phyloP scores from a whole-genome alignment of 2,113 vertebrate genomes.

The Leptocoma aspasia region DNA sequence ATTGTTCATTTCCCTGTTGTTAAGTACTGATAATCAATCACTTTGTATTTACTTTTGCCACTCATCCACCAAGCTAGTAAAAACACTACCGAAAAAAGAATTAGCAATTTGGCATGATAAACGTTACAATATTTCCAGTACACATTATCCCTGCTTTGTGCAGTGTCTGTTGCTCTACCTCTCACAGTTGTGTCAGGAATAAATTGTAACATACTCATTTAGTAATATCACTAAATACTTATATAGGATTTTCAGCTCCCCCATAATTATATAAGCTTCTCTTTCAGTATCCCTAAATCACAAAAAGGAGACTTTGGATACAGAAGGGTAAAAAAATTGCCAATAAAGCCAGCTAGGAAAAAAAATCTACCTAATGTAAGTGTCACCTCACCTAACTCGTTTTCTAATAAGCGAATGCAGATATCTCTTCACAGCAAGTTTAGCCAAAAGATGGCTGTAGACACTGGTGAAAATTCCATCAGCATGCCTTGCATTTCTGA shows the following conservation, averaged over 20 bases:
- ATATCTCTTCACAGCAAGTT: conserved; percentile 88
- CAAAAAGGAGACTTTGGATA: neutral
- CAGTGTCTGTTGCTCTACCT: neutral
- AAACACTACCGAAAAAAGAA: neutral
- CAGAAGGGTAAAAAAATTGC: neutral
- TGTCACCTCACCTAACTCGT: conserved; percentile 83
- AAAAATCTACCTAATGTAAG: conserved; percentile 23
- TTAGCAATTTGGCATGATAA: neutral
- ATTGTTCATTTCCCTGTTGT: neutral
- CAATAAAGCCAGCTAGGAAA: neutral
- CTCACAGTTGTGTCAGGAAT: neutral
- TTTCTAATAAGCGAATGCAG: conserved; percentile 94
- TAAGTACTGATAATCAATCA: neutral
- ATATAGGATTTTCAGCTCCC: neutral
- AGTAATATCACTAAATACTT: neutral
- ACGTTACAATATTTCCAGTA: neutral
- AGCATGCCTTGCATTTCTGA: conserved; percentile 87
- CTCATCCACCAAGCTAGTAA: neutral
- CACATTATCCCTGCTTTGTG: neutral
- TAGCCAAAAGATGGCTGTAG: conserved; percentile 91
- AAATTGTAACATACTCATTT: neutral
- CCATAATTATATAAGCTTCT: neutral
- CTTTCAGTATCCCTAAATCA: neutral
- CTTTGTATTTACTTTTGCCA: neutral
- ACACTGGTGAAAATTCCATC: conserved; percentile 93